These are phyloP conservation scores for Amphipyra berbera DNA, from an alignment of 2,888 invertebrate genomes.

Conservation along the genomic window DNA sequence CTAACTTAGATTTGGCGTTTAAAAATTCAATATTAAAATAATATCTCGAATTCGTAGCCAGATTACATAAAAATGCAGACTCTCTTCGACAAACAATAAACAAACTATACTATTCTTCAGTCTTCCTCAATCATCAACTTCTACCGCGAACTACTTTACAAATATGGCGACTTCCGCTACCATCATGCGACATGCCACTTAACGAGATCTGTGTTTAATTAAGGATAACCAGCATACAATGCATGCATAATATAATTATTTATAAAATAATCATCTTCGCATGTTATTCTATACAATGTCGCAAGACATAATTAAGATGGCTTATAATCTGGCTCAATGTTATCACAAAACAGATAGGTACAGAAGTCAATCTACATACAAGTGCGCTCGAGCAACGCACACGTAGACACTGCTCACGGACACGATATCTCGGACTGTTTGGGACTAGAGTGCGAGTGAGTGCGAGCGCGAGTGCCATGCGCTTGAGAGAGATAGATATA, in stretches of 20 bases:
- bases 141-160: constrained; percentile 8
- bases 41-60: neutral
- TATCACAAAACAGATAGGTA: too few species aligned
- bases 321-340: constrained; percentile 4
- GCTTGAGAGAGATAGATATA: too few species aligned
- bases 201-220: constrained; percentile 41
- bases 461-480: too few species aligned
- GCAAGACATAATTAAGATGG: constrained; percentile 10
- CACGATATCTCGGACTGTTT: too few species aligned
- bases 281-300: constrained; percentile 13
- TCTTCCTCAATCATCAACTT: constrained; percentile 7
- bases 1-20: too few species aligned
- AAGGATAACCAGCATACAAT: constrained; percentile 29
- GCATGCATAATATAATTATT: constrained; percentile 41
- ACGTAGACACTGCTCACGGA: too few species aligned
- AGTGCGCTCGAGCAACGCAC: too few species aligned
- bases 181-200: constrained; percentile 12
- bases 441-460: too few species aligned
- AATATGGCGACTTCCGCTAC: constrained; percentile 30
- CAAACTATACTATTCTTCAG: neutral
- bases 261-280: constrained; percentile 7
- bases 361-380: too few species aligned
- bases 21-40: neutral
- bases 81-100: too few species aligned
- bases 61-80: too few species aligned